phyloP scores from a whole-genome alignment of 1,140 invertebrate species.

The Heterodera schachtii region DNA sequence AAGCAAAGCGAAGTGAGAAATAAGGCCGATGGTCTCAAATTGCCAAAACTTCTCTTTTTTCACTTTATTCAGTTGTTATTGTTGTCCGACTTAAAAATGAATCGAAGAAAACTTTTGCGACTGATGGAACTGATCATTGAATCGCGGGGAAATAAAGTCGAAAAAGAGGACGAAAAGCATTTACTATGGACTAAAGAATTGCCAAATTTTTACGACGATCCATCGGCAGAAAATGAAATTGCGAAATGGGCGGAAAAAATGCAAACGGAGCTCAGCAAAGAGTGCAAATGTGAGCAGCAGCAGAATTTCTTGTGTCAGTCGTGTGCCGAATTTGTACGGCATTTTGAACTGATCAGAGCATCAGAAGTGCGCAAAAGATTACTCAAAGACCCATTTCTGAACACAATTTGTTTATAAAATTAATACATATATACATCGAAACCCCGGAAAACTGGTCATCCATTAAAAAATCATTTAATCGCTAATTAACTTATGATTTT shows the following conservation, averaged over 20 bases:
- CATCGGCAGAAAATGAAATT: not conserved
- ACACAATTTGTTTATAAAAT: too few species aligned
- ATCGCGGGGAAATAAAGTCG: not conserved
- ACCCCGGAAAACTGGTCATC: too few species aligned
- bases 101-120: slow-evolving; percentile 6
- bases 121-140: slow-evolving; percentile 35
- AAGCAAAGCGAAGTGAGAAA: slow-evolving; percentile 32
- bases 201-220: not conserved
- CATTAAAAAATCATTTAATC: too few species aligned
- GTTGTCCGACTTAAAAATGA: slow-evolving; percentile 35
- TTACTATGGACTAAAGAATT: not conserved
- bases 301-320: not conserved
- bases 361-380: not conserved
- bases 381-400: not conserved
- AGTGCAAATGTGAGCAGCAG: not conserved
- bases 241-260: not conserved
- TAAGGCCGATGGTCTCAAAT: not conserved
- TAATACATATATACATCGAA: too few species aligned
- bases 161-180: not conserved
- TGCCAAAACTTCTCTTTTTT: too few species aligned
- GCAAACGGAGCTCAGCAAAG: not conserved
- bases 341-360: slow-evolving; percentile 2
- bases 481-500: too few species aligned
- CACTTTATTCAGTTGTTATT: slow-evolving; percentile 24
- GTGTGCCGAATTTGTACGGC: not conserved